Base-by-base conservation (phyloP, 2,797 vertebrate genomes). In the Salarias fasciatus region DNA sequence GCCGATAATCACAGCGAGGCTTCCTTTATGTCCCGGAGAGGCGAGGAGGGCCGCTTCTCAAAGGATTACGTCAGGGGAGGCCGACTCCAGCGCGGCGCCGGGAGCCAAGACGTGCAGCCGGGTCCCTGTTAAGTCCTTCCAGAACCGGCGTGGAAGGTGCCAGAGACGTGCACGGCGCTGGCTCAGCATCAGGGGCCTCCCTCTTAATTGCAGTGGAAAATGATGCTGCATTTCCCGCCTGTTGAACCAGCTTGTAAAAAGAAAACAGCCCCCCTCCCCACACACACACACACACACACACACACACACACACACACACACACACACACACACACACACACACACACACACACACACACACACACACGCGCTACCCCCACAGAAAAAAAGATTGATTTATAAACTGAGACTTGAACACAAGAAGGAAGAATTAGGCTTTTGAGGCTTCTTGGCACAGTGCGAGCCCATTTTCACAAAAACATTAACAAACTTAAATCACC, bases 1-100 rank as follows among this genome's bases (percentile, higher is more conserved):
- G 87, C 53, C 66, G 86, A 92, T 93, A 91, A 92, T 92, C 93
- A 78, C 88, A 89, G 88, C 54, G 2, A 72, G 67, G 35, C 66
- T 46, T 44, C 57, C 68, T 72, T 55, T 53, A 35, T 41, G 63
- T 2, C 11, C 8, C 65, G 73, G 40, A 67, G 74, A 35, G 33
- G 33, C 2, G 44, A 60, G 77, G 66, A 70, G 51, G 56, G 44
- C 12, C 42, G 14, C 11, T 44, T 61, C 53, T 53, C 64, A 14
- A 53, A 57, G 75, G 61, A 61, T 75, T 71, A 72, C 57, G 58
- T 81, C 64, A 72, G 47, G 31, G 45, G 44, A 36, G 30, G 30
- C 30, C 30, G 30, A 57, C 65, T 69, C 55, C 37, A 58, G 42
- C 41, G 48, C 35, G 5, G 10, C 36, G 3, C 18, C 13, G 44